Base-by-base conservation (phyloP, 1,140 invertebrate genomes). In the Nomia melanderi region DNA sequence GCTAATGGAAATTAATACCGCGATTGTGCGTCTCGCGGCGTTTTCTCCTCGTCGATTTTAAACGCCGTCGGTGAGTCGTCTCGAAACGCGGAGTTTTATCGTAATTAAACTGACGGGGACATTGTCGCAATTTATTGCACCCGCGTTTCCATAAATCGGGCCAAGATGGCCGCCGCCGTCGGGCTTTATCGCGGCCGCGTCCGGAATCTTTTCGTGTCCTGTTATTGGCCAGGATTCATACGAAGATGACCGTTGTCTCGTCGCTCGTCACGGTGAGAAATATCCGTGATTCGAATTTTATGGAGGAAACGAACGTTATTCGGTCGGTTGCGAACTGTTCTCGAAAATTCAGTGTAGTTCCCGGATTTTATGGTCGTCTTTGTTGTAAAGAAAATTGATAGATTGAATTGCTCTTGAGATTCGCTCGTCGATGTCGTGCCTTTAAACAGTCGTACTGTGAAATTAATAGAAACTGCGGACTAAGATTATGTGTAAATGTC, bases 1-100 rank as follows among this genome's bases (percentile, higher is more conserved):
- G 57, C 82, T 86, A 84, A 87, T 85, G 82, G 84, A 89, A 90
- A 89, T 88, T 88, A 88, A 90, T 84, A 83, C 80, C 72, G 47
- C 14, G 69, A 71, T 47, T 27, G 29, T 27, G 33, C 17, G 25
- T 41, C 33, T n/a, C 44, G 44, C 14, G 20, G 44, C 7, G 29
- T 54, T 65, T 65, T 53, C 44, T 33, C 31, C 54, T 36, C 41
- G 39, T 73, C 50, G n/a, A 57, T 27, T 39, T 71, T 4, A 4
- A 50, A 39, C 14, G 25, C 33, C 20, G 29, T 0, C 7, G 31
- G 20, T 6, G 20, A n/a, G 20, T 6, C 57, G 29, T 33, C 8
- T 33, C 59, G 59, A 62, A 3, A 25, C 33, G n/a, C 33, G 3
- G 27, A 5, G 25, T 44, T 62, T 71, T 20, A 44, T 47, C 57